Percentiles rank a stretch among this genome's conserved stretches.
Evolutionary conservation across 2,888 invertebrate species (phyloP).

Genomic region (Drosophila picticornis): DNA sequence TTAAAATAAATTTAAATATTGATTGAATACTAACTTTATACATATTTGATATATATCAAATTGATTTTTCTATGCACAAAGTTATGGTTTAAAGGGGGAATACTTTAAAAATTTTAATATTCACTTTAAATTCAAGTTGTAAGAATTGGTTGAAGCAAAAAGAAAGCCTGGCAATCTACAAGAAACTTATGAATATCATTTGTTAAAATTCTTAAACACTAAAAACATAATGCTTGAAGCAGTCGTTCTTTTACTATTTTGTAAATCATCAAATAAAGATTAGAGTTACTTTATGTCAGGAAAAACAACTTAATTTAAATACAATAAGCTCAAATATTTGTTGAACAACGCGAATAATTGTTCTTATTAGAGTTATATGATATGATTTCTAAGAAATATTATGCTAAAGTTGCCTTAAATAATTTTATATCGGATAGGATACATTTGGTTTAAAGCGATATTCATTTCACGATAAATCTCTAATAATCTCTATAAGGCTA

Average conservation of each 20-base stretch:
- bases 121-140: accelerated
- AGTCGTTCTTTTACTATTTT: not conserved
- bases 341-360: accelerated
- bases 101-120: not conserved
- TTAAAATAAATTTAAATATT: not conserved
- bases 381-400: not conserved
- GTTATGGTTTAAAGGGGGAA: not conserved
- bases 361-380: not conserved
- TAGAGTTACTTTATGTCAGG: not conserved
- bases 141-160: not conserved
- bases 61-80: not conserved
- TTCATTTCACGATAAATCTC: not conserved
- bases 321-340: not conserved
- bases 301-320: not conserved
- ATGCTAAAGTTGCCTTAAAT: accelerated
- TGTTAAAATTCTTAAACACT: not conserved
- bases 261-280: not conserved
- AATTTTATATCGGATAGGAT: not conserved
- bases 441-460: not conserved
- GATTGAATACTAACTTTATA: not conserved
- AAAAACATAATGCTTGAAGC: not conserved
- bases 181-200: not conserved
- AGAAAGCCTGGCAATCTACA: accelerated
- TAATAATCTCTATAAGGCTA: not conserved
- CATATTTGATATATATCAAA: not conserved